Percentiles rank a stretch among this genome's conserved stretches.
Conservation (phyloP, 2,113 vertebrate genomes). For the Siniperca chuatsi region DNA sequence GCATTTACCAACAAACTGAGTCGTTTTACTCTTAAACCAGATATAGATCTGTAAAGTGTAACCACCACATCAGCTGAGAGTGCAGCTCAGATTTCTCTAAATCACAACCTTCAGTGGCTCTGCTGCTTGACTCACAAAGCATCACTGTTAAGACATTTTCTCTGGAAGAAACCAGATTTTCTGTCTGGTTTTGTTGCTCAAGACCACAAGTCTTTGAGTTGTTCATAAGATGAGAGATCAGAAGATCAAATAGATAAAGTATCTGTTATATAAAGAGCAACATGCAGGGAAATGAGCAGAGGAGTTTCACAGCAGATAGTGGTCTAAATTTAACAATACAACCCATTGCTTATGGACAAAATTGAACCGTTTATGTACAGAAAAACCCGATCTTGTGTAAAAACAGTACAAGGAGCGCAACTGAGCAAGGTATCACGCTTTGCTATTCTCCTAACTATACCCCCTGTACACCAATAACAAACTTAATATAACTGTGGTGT, state of each 20-base stretch:
- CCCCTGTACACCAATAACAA: neutral
- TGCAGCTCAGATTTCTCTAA: conserved; percentile 24
- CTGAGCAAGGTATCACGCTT: neutral
- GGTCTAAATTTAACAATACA: conserved; percentile 40
- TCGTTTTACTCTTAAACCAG: conserved; percentile 41
- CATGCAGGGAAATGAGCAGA: conserved; percentile 19
- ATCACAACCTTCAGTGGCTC: conserved; percentile 29
- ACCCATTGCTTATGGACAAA: neutral
- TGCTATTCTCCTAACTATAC: neutral
- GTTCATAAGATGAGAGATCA: conserved; percentile 12
- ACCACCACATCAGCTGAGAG: conserved; percentile 42
- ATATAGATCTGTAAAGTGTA: conserved; percentile 55
- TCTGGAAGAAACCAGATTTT: conserved; percentile 25
- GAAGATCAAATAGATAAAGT: conserved; percentile 35
- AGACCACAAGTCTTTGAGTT: conserved; percentile 5
- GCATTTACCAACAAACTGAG: conserved; percentile 45
- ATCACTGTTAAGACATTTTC: conserved; percentile 29
- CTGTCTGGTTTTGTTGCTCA: conserved; percentile 22
- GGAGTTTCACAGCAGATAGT: conserved; percentile 33
- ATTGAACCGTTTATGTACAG: conserved; percentile 1
- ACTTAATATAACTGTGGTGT: neutral
- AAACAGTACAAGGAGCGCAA: neutral
- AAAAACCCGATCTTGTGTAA: neutral
- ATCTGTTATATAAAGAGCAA: conserved; percentile 53
- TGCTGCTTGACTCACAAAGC: conserved; percentile 33